Evolutionary conservation across 2,113 vertebrate genomes (phyloP), one percentile per base, ranked within the genome.

Genomic region (Hippocampus comes): DNA sequence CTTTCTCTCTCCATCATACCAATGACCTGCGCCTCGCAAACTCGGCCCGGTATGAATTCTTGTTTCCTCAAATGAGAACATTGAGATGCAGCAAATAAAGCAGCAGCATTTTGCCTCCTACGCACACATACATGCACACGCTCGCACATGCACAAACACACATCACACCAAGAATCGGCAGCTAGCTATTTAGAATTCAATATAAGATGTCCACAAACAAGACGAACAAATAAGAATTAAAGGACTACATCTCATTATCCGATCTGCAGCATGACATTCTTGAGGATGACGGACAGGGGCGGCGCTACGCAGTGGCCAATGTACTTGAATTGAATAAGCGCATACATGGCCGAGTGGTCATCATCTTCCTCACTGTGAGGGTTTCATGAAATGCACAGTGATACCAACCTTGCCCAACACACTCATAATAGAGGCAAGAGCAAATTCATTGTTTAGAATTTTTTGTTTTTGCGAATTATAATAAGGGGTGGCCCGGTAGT

Each of bases 21-120:
- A 18, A 70, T 83, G 67, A 74, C 78, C 71, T 30, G 48, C 71
- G 73, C 42, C 57, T 66, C 75, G 63, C 61, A 46, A 43, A 66
- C 30, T 51, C 20, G 1, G 8, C 38, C 43, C 3, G 25, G 6
- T 77, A 25, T 68, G 73, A 21, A 76, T 81, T 69, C 56, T 38
- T 34, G 27, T 78, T 75, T 79, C 71, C 76, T 78, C 74, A 60
- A 64, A 83, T 78, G 23, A 41, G 65, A 78, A 71, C 12, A 75
- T 48, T 55, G 67, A 80, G 53, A 85, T 79, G 64, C 79, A 81
- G 73, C 30, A 53, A 80, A 79, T 75, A 84, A 73, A 84, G 80
- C 78, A 75, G 70, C 27, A 72, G 63, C 46, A 43, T 61, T 38
- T 74, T 59, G 27, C 49, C 75, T 76, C 64, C 73, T 63, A 76